phyloP scores from a whole-genome alignment of 2,113 vertebrate species.

The Diadophis punctatus region DNA sequence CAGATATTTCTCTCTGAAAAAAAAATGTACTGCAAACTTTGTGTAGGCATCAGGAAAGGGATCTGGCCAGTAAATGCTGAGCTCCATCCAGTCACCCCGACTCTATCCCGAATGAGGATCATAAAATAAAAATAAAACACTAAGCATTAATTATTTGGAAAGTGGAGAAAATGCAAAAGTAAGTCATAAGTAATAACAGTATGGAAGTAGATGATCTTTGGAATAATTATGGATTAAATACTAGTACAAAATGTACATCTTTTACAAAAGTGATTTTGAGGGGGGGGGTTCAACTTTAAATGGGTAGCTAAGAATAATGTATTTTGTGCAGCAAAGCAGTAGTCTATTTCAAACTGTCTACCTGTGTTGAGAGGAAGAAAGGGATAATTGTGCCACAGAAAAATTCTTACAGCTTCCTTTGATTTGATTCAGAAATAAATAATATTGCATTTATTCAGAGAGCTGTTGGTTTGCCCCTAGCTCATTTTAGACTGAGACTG shows the following conservation, averaged over 20 bases:
- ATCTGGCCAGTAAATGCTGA: background rate
- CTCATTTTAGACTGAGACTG: background rate
- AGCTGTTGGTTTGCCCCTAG: background rate
- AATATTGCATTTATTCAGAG: background rate
- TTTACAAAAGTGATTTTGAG: background rate
- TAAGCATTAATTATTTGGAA: background rate
- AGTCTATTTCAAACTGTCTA: background rate
- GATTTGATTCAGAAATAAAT: background rate
- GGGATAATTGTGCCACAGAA: background rate
- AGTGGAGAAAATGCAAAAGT: background rate
- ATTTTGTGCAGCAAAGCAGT: background rate
- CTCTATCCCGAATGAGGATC: background rate
- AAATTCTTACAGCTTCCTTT: background rate
- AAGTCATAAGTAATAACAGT: background rate
- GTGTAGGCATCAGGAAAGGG: background rate
- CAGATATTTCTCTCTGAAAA: background rate
- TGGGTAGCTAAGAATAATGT: background rate
- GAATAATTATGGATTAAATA: slow-evolving; percentile 12
- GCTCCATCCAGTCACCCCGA: background rate
- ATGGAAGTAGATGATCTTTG: background rate
- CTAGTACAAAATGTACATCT: background rate
- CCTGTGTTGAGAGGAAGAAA: background rate
- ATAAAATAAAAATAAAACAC: background rate
- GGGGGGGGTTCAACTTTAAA: background rate
- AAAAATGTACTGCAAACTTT: background rate